Evolutionary conservation across 1,140 invertebrate species (phyloP), one percentile per base, ranked within the genome.

Genomic region (Maniola jurtina): DNA sequence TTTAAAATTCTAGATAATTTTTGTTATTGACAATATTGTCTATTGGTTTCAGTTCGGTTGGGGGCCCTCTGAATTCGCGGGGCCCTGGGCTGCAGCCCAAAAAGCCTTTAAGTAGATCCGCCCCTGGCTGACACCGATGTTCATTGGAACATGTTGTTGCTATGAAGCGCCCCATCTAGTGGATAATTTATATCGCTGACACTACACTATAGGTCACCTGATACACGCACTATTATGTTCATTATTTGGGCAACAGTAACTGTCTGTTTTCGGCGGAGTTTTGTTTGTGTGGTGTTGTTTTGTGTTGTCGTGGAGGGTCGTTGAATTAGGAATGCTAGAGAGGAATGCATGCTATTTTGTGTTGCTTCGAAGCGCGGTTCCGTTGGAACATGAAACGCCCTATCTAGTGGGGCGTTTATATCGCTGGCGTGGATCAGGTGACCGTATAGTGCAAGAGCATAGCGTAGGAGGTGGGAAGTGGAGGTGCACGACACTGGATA

Each of bases 201-300:
- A 25, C 25, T 4, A 25, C 25, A 25, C 25, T 25, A 25, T 25
- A 25, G 25, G 75, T 69, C 67, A 77, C 70, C 73, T 60, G 75
- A 77, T 77, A 67, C 54, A 38, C 61, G 48, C 61, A 66, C 75
- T 72, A 77, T 77, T 75, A 70, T 77, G 61, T 61, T 67, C 69
- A 77, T 77, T 77, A 77, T 77, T 77, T 71, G 66, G 66, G 59
- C 59, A 71, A 75, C 69, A 75, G 71, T 71, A 75, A 72, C 73
- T 75, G 75, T 75, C 45, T 52, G 57, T 42, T 13, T 48, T 16
- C 48, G 14, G 48, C 65, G 55, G 55, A 16, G 58, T 67, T 48
- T 64, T 72, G 64, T 63, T 70, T 71, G 52, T 63, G 60, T 25
- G 6, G 48, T 52, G 48, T 52, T 71, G 61, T 56, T 63, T 58